phyloP scores from a whole-genome alignment of 23 tunicate genomes.

The Styela plicata region DNA sequence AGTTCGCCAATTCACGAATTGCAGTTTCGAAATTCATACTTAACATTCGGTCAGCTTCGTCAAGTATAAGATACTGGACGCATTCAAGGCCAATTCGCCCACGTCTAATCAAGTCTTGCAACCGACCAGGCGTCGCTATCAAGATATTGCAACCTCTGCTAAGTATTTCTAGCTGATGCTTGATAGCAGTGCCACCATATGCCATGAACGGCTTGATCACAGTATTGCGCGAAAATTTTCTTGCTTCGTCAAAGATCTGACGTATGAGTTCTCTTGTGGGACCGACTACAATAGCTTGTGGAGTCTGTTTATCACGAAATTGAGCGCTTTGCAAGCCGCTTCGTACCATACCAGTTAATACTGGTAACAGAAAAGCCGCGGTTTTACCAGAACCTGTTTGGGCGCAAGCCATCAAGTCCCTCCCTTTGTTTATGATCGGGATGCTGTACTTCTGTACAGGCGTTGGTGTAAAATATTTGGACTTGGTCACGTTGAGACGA shows the following conservation, averaged over 20 bases:
- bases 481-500: constrained; percentile 40
- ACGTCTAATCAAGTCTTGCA: constrained; percentile 74
- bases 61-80: constrained; percentile 70
- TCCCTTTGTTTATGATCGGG: constrained; percentile 45
- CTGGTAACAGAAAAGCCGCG: constrained; percentile 89
- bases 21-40: constrained; percentile 93
- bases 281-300: constrained; percentile 82
- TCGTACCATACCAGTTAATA: constrained; percentile 41
- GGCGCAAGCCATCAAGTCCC: constrained; percentile 97
- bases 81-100: constrained; percentile 54
- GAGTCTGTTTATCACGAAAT: constrained; percentile 47
- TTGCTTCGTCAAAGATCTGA: constrained; percentile 71
- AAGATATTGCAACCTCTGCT: constrained; percentile 71
- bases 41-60: constrained; percentile 97
- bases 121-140: constrained; percentile 88
- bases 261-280: constrained; percentile 85
- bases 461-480: constrained; percentile 64
- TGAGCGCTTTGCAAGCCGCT: constrained; percentile 36
- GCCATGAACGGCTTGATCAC: constrained; percentile 67
- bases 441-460: constrained; percentile 87
- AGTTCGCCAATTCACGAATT: constrained; percentile 47
- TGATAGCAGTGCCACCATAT: constrained; percentile 75
- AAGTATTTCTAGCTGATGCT: constrained; percentile 47
- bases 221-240: constrained; percentile 58
- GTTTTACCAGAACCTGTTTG: constrained; percentile 98